Conservation (phyloP, 64 coral and sea anemone species). For the Trachythela sp. region DNA sequence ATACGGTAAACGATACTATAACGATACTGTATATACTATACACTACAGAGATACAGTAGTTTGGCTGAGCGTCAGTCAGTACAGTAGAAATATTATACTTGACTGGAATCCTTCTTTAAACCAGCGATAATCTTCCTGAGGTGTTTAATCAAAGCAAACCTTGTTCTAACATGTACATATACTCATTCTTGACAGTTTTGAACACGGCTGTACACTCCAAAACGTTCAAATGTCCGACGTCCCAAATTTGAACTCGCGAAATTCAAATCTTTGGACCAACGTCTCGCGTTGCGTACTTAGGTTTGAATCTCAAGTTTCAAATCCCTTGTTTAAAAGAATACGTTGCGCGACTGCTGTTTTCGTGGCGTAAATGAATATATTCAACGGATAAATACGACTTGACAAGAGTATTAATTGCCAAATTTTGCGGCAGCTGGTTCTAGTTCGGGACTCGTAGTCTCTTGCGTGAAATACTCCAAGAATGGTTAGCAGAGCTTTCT, state of each 20-base stretch:
- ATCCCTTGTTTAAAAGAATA: too few species aligned
- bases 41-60: neutral
- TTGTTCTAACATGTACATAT: too few species aligned
- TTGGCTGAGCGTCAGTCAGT: neutral
- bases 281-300: neutral
- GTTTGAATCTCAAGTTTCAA: neutral
- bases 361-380: neutral
- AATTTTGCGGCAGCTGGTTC: neutral
- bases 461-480: neutral
- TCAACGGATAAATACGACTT: neutral
- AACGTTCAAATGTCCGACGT: neutral
- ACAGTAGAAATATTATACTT: neutral
- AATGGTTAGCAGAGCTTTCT: slow-evolving; percentile 2
- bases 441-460: neutral
- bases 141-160: neutral
- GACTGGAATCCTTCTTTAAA: neutral
- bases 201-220: too few species aligned
- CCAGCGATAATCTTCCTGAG: neutral
- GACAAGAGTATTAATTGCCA: neutral
- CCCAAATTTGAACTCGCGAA: neutral
- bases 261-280: neutral
- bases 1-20: neutral
- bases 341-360: neutral
- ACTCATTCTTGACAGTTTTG: too few species aligned
- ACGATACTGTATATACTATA: too few species aligned